These are phyloP conservation scores for Phalloptychus januarius DNA, from an alignment of 2,797 vertebrate genomes.

Conservation along the genomic window DNA sequence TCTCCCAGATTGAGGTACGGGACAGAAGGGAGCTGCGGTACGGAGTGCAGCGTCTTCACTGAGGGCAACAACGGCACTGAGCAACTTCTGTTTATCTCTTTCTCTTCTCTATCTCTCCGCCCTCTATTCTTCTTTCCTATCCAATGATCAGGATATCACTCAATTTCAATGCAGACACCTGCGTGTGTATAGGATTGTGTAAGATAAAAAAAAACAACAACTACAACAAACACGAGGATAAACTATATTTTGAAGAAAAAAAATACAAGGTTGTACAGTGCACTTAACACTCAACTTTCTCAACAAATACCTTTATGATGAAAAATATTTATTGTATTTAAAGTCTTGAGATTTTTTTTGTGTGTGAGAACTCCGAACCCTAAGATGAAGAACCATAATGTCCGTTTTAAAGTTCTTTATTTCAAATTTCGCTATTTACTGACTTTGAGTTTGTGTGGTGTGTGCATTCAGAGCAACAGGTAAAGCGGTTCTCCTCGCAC, in stretches of 20 bases:
- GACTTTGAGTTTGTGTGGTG: constrained; percentile 52
- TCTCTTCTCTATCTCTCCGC: constrained; percentile 21
- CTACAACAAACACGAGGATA: constrained; percentile 60
- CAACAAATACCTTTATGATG: constrained; percentile 68
- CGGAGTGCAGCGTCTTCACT: constrained; percentile 77
- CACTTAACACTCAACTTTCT: constrained; percentile 73
- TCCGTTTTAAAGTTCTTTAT: constrained; percentile 48
- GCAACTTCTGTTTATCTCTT: constrained; percentile 36
- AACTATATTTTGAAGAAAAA: constrained; percentile 75
- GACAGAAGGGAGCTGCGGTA: constrained; percentile 77
- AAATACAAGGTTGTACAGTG: constrained; percentile 69
- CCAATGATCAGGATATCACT: constrained; percentile 70
- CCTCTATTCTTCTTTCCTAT: constrained; percentile 38
- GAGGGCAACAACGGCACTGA: constrained; percentile 58
- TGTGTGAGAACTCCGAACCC: constrained; percentile 62
- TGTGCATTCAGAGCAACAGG: constrained; percentile 46
- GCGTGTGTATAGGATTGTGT: constrained; percentile 74
- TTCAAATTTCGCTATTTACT: constrained; percentile 40
- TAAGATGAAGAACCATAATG: constrained; percentile 70
- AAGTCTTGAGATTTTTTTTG: constrained; percentile 61
- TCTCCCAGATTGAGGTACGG: constrained; percentile 76
- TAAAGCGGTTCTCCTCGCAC: constrained; percentile 19
- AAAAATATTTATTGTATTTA: constrained; percentile 62
- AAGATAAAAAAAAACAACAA: constrained; percentile 43
- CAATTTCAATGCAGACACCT: constrained; percentile 69